Base-by-base conservation (phyloP, 2,888 invertebrate species). In the Leptopilina syphax region DNA sequence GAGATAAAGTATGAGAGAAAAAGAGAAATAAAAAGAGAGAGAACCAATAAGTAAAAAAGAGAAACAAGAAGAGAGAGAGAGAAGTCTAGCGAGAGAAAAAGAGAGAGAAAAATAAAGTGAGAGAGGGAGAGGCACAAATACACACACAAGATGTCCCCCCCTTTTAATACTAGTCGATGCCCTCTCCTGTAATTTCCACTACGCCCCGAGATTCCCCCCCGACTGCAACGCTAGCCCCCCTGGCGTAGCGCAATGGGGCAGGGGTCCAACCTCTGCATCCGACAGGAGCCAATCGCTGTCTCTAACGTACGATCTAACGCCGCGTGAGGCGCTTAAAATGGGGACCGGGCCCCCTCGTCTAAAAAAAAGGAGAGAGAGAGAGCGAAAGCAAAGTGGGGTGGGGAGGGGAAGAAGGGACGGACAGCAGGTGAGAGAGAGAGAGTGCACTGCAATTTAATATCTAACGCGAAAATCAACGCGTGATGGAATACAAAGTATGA, bases 241-340 rank as follows among this genome's bases (percentile, higher is more conserved):
- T 70, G 54, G 50, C 27, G 54, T 13, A 85, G 86, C 84, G 88
- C 86, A 87, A 87, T 86, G 88, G 88, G 86, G 88, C 88, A 86
- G 84, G 87, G 85, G 89, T 86, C 90, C 90, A 88, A 88, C 90
- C 90, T 90, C 90, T 88, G 86, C 86, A 86, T 86, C 85, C 86
- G 84, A 86, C 86, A 85, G 85, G 85, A 89, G 88, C 91, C 91
- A 91, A 91, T 91, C 89, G 87, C 89, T 85, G 85, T 84, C 86
- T 90, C 91, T 90, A 90, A 91, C 89, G 87, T 85, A 87, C 88
- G 87, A 89, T 90, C 91, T 91, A 91, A 91, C 87, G 86, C 85
- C 85, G 81, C 82, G 82, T 82, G 79, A 65, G 63, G 76, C 78
- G 78, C 80, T 77, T 77, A 76, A 60, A 88, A 86, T 85, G 86